Conservation (phyloP, 2,113 vertebrate genomes). For the Coturnix japonica region DNA sequence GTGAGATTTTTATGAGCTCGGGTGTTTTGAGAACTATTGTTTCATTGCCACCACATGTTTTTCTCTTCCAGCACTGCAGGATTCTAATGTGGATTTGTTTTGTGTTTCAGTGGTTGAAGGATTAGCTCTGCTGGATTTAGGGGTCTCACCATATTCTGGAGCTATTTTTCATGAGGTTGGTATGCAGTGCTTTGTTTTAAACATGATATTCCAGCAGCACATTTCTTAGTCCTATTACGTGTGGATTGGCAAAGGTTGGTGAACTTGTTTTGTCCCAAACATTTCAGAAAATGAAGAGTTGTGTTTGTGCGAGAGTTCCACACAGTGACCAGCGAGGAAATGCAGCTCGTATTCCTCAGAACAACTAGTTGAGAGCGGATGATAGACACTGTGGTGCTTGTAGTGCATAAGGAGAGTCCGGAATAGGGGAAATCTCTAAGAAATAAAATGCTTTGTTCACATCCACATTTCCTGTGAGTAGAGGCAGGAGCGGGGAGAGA, state of each 20-base stretch:
- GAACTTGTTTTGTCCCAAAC: neutral
- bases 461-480: neutral
- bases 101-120: conserved; percentile 93
- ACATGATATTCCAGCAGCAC: neutral
- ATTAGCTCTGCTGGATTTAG: conserved; percentile 93
- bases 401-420: neutral
- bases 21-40: neutral
- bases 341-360: neutral
- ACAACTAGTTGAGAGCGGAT: neutral
- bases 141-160: conserved; percentile 95
- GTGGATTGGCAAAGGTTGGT: neutral
- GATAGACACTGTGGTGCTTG: neutral
- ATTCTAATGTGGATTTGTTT: conserved; percentile 24
- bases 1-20: neutral
- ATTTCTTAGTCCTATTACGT: neutral
- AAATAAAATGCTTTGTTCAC: neutral
- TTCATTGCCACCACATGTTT: neutral
- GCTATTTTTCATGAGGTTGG: conserved; percentile 97
- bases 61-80: neutral
- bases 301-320: accelerated
- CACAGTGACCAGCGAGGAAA: neutral
- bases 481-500: neutral
- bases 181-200: conserved; percentile 9
- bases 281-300: neutral
- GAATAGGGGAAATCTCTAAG: neutral